phyloP scores from a whole-genome alignment of 2,113 vertebrate species.

The Elaphurus davidianus region DNA sequence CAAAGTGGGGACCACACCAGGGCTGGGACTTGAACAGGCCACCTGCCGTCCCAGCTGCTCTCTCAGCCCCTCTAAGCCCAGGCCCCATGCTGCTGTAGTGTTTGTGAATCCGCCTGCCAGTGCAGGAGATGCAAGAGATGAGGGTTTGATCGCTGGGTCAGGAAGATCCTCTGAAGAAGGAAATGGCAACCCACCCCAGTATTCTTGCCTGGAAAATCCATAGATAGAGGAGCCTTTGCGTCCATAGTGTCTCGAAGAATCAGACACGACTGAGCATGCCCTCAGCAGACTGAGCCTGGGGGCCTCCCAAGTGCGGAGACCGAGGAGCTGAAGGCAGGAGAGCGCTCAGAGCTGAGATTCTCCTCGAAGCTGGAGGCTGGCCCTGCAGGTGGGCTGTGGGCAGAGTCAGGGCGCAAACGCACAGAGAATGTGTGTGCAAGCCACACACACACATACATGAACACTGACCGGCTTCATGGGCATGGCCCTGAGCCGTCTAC shows the following conservation, averaged over 20 bases:
- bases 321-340: background rate
- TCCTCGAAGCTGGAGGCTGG: background rate
- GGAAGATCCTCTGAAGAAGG: background rate
- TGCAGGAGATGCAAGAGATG: background rate
- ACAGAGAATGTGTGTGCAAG: background rate
- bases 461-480: background rate
- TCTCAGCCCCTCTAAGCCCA: background rate
- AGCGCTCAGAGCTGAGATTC: background rate
- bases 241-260: too few species aligned
- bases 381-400: background rate
- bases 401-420: background rate
- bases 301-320: background rate
- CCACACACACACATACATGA: too few species aligned
- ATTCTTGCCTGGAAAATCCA: too few species aligned
- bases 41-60: background rate
- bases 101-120: background rate
- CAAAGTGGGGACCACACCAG: background rate
- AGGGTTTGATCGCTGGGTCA: background rate
- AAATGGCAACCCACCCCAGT: background rate
- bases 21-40: background rate
- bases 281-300: too few species aligned
- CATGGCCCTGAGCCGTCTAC: background rate
- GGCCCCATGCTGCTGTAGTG: background rate
- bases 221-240: too few species aligned
- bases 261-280: too few species aligned